A percentile compares a stretch with the other conserved stretches of the same genome.
Conservation (phyloP, 2,113 vertebrate species). For the Scortum barcoo region DNA sequence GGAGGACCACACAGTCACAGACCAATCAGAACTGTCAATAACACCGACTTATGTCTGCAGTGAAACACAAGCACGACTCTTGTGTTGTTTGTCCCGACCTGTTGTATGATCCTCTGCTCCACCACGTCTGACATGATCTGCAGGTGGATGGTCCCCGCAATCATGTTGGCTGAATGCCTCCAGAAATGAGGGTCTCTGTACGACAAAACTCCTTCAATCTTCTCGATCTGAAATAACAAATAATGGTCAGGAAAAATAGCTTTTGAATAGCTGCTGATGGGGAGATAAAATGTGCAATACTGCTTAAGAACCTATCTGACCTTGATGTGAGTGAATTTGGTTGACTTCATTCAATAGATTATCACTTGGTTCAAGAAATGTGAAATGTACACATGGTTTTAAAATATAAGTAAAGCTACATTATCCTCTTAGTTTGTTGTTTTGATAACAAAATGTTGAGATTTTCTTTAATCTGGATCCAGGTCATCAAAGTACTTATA, state of each 20-base stretch:
- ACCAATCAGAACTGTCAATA: background rate
- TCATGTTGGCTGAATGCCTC: slow-evolving; percentile 94
- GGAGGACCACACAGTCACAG: background rate
- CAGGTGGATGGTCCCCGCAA: slow-evolving; percentile 98
- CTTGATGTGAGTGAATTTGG: background rate
- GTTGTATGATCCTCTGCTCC: slow-evolving; percentile 96
- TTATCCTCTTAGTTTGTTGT: no score
- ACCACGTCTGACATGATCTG: slow-evolving; percentile 94
- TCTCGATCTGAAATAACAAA: slow-evolving; percentile 88
- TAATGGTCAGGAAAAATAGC: background rate
- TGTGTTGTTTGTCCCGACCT: slow-evolving; percentile 81
- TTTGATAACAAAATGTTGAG: no score
- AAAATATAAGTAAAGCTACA: no score
- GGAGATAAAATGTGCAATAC: background rate
- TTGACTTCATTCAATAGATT: background rate
- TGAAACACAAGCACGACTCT: background rate
- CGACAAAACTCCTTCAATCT: slow-evolving; percentile 96
- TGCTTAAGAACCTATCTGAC: no score
- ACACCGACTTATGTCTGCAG: background rate
- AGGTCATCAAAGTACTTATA: no score
- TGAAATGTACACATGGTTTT: background rate
- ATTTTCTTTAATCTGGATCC: no score
- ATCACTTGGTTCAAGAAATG: background rate
- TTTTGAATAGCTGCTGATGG: background rate
- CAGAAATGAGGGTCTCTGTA: slow-evolving; percentile 98